These are phyloP conservation scores for Augiades crinisus DNA, from an alignment of 2,888 invertebrate genomes.

Conservation along the genomic window DNA sequence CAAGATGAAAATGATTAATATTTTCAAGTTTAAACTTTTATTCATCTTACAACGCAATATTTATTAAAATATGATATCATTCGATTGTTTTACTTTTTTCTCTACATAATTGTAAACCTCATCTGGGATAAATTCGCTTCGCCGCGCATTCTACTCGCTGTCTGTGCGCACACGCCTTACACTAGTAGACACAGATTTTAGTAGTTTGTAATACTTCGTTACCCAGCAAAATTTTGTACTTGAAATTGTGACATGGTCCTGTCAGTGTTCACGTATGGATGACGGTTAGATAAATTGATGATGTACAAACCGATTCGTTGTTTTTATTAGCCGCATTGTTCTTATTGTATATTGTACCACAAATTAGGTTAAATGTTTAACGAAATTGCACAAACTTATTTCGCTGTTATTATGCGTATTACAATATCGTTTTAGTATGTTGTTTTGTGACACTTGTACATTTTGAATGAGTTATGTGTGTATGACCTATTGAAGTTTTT, in stretches of 20 bases:
- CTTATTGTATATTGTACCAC: slow-evolving; percentile 24
- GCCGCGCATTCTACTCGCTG: too few relatives aligned
- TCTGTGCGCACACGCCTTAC: too few relatives aligned
- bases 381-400: slow-evolving; percentile 20
- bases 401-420: slow-evolving; percentile 24
- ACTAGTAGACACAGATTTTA: slow-evolving; percentile 11
- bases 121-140: too few relatives aligned
- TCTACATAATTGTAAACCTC: too few relatives aligned
- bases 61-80: too few relatives aligned
- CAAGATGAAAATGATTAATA: too few relatives aligned
- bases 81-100: too few relatives aligned
- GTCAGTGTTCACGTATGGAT: slow-evolving; percentile 3
- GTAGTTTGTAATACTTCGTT: neutral
- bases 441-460: slow-evolving; percentile 13
- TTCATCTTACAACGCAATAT: too few relatives aligned
- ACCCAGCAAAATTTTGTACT: slow-evolving; percentile 8
- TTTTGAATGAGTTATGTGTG: slow-evolving; percentile 11
- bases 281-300: slow-evolving; percentile 4
- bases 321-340: slow-evolving; percentile 23
- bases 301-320: slow-evolving; percentile 18
- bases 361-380: slow-evolving; percentile 25
- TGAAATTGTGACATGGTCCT: slow-evolving; percentile 3
- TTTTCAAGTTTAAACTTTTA: too few relatives aligned
- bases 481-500: too few relatives aligned
- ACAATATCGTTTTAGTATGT: slow-evolving; percentile 17